Base-by-base conservation (phyloP, 2,888 invertebrate species). In the Sphaerophoria rueppellii region DNA sequence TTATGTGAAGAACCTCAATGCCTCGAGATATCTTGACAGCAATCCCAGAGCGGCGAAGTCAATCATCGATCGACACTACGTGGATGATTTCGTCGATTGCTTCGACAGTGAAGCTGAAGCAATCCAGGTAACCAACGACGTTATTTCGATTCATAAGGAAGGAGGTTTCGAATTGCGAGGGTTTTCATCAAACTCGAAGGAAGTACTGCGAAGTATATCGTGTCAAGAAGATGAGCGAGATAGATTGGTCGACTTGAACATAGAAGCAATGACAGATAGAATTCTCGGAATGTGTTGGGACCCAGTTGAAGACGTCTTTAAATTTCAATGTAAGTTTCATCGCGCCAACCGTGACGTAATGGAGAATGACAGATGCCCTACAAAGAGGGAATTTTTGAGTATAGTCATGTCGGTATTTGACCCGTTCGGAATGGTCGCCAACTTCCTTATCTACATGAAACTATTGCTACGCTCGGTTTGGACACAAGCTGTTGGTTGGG, bases 231-330 rank as follows among this genome's bases (percentile, higher is more conserved):
- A 58, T n/a, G 32, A n/a, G 5, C 12, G 32, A 48, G 6, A 32
- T 46, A 11, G 46, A 61, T n/a, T 61, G 60, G 7, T n/a, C n/a
- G n/a, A n/a, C n/a, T n/a, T n/a, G n/a, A 55, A 54, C 11, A 32
- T 43, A n/a, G 2, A 52, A 5, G 5, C 37, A 14, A 14, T 35
- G 6, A 35, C 55, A 6, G 72, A 72, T 46, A 63, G 58, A 46
- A 71, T 86, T 4, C 57, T 88, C 1, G 88, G 88, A 2, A 54
- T 88, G 24, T 69, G 35, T 35, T 88, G 88, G 88, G 67, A 7
- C 6, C 40, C 40, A 5, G 11, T 7, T 9, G 4, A 4, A 9
- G 40, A 6, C 7, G 4, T 11, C 3, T 82, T 88, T 52, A 46
- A 1, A 88, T 88, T 48, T 35, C n/a, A 5, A 67, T 58, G n/a